Conservation (phyloP, 2,888 invertebrate species). For the Chloroclysta siterata region DNA sequence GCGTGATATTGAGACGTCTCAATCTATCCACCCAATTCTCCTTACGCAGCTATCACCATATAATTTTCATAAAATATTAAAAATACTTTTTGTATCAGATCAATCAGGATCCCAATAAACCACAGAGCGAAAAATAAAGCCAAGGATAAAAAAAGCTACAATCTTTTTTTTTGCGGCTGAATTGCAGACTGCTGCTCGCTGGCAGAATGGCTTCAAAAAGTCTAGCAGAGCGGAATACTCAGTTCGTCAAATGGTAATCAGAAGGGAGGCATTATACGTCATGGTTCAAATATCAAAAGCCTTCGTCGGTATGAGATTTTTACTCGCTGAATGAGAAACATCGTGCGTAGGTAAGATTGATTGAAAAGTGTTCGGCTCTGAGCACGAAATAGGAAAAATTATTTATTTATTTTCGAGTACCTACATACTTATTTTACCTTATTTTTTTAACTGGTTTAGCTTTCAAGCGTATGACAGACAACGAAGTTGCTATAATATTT, state of each 20-base stretch:
- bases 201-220: constrained; percentile 68
- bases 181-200: constrained; percentile 52
- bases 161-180: constrained; percentile 64
- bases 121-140: constrained; percentile 49
- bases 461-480: too few relatives aligned
- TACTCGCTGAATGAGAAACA: constrained; percentile 68
- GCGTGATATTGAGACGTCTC: background rate
- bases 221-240: constrained; percentile 77
- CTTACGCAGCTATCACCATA: constrained; percentile 12
- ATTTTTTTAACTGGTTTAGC: too few relatives aligned
- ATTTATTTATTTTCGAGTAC: constrained; percentile 9
- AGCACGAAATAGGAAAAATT: constrained; percentile 30
- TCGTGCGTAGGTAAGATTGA: constrained; percentile 55
- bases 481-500: too few relatives aligned
- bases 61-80: constrained; percentile 26
- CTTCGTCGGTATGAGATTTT: constrained; percentile 60
- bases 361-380: constrained; percentile 42
- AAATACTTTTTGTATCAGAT: constrained; percentile 43
- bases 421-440: background rate
- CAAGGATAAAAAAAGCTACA: constrained; percentile 61
- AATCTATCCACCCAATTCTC: constrained; percentile 6
- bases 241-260: constrained; percentile 82
- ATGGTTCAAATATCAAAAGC: constrained; percentile 82
- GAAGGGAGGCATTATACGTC: constrained; percentile 73
- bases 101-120: constrained; percentile 53